phyloP scores from a whole-genome alignment of 2,113 vertebrate species.

The Otis tarda region DNA sequence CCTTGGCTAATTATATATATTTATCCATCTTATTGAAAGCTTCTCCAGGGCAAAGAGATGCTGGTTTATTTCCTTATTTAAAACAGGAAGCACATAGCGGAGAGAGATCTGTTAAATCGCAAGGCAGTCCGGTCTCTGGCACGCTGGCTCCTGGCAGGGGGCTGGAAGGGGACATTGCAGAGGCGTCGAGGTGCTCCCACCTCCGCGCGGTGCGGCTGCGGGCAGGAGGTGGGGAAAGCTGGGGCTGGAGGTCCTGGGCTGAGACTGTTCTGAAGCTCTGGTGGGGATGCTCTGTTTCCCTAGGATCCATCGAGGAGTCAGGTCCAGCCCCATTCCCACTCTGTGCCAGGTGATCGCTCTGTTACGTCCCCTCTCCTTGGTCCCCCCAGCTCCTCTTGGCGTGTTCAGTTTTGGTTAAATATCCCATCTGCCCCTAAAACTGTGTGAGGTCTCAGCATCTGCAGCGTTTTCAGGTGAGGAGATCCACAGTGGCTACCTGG shows the following conservation, averaged over 20 bases:
- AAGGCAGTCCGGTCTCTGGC: background rate
- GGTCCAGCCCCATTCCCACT: background rate
- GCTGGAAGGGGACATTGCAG: background rate
- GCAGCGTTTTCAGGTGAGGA: background rate
- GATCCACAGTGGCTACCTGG: background rate
- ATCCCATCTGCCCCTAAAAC: background rate
- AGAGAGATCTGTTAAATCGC: conserved; percentile 5
- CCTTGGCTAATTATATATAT: conserved; percentile 73
- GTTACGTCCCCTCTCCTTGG: background rate
- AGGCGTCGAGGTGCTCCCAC: background rate
- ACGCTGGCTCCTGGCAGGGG: background rate
- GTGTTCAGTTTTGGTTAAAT: background rate
- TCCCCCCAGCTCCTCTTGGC: rapidly evolving
- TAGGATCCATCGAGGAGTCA: background rate
- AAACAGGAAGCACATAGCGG: background rate
- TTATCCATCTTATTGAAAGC: conserved; percentile 72
- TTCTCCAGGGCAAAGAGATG: conserved; percentile 65
- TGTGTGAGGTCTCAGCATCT: background rate
- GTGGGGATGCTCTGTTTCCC: background rate
- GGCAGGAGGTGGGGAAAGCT: background rate
- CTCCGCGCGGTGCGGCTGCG: background rate
- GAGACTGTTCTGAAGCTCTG: background rate
- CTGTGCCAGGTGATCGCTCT: background rate
- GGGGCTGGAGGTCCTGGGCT: background rate
- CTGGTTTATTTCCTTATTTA: conserved; percentile 59